phyloP scores from a whole-genome alignment of 2,113 vertebrate genomes.

The Lophotis ruficrista region DNA sequence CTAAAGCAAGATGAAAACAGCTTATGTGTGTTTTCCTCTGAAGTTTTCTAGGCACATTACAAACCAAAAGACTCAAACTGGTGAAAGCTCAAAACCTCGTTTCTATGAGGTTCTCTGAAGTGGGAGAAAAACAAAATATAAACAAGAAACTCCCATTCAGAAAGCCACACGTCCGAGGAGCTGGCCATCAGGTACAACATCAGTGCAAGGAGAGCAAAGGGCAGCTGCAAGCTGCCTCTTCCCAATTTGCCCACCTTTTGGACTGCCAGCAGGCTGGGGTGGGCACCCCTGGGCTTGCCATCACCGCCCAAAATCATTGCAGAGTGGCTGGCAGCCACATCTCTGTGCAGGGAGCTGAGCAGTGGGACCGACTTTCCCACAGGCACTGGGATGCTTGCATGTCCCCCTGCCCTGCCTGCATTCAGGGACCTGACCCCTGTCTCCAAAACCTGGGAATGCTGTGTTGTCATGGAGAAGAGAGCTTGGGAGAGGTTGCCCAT shows the following conservation, averaged over 20 bases:
- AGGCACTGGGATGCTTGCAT: fast-evolving
- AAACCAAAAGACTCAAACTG: not conserved
- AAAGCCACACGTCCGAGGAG: fast-evolving
- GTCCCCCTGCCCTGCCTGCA: fast-evolving
- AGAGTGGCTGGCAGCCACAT: not conserved
- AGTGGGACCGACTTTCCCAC: not conserved
- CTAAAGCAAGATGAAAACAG: not conserved
- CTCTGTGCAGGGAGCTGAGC: not conserved
- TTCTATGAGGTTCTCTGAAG: not conserved
- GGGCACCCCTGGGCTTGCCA: not conserved
- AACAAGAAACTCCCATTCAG: not conserved
- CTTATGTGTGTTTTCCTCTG: not conserved
- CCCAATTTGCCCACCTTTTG: not conserved
- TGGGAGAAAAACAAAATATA: not conserved
- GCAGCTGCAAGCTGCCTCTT: fast-evolving
- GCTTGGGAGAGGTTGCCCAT: not conserved
- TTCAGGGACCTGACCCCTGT: not conserved
- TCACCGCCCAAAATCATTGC: not conserved
- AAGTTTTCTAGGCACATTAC: not conserved
- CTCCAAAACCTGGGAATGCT: not conserved
- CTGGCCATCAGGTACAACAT: not conserved
- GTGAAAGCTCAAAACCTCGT: not conserved
- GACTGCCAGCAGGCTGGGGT: fast-evolving
- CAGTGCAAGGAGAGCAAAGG: not conserved
- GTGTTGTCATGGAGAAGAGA: not conserved